Base-by-base conservation (phyloP, 1,140 invertebrate species). In the Ceratosolen solmsi region DNA sequence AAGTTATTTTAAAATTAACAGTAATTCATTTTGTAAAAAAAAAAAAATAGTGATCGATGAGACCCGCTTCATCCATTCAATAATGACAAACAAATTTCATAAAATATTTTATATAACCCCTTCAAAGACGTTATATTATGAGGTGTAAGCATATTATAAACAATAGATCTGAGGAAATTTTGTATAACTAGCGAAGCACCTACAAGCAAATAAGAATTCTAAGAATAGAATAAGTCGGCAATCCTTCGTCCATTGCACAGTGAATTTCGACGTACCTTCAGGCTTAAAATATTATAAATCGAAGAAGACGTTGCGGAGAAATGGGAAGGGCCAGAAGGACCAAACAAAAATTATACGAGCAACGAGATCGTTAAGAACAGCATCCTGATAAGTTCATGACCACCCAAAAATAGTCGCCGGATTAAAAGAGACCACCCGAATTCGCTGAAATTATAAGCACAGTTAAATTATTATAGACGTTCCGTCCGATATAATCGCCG, bases 401-500 rank as follows among this genome's bases (percentile, higher is more conserved):
- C 80, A 81, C 73, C 80, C 60, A 81, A 65, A 75, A 68, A 27
- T 58, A 22, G 51, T 27, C 36, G 51, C 17, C 33, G 3, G 33
- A 9, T 22, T n/a, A n/a, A n/a, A n/a, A n/a, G 9, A 33, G n/a
- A 56, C 30, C 30, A 7, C 20, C 58, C 58, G 15, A 36, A 1
- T 8, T 49, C 13, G 20, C 46, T 30, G 11, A 70, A 56, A 81
- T 76, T 70, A 81, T 4, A 58, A 58, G 65, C 7, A 20, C 7
- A 54, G 0, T 20, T 74, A 46, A 33, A 68, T 75, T 56, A 1
- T 3, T 46, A 1, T 11, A 70, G 72, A 76, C 58, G 1, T 76
- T 76, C 49, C 30, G 11, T 20, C 22, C 46, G 41, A 54, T 51
- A 38, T 0, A 54, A 20, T 15, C 51, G 20, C 5, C 5, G 9